Evolutionary conservation across 2,888 invertebrate genomes (phyloP), one percentile per base, ranked within the genome.

Genomic region (Periphyllus acericola): DNA sequence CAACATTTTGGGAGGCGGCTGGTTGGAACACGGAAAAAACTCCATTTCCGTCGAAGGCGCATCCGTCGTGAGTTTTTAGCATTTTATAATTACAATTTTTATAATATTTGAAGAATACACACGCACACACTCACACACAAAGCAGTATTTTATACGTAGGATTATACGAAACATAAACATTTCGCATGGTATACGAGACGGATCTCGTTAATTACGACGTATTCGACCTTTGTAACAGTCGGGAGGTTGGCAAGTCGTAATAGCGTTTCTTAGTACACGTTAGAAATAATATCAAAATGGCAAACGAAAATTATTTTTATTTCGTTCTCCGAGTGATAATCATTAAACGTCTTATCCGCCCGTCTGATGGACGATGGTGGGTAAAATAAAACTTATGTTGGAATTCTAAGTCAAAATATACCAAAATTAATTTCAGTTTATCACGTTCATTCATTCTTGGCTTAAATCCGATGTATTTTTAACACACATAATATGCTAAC

Each of bases 31-130:
- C 19, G 80, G 80, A 1, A 74, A 87, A 9, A 46, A 87, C 25
- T 80, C 87, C 60, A 87, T 87, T 66, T 40, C 40, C 29, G 74
- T 87, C 74, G 87, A 74, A 87, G 87, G 87, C 60, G 74, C 87
- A n/a, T 87, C 87, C 55, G 80, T 87, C n/a, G 87, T 94, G 91
- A 90, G 89, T 90, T 21, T n/a, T 8, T 79, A 71, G 8, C n/a
- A 89, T 46, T 71, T 32, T 21, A 17, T 6, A 17, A 25, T 81
- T 40, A 40, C 40, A 36, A 52, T 40, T 17, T 32, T 72, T 32
- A 19, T 72, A 72, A 72, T 19, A 14, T 72, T 72, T n/a, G 52
- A 72, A 9, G 14, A 82, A 55, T 71, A 32, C 21, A 82, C 6
- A 6, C n/a, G 3, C 5, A 29, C 11, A 55, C 52, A 32, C 21